Evolutionary conservation across 2,888 invertebrate species (phyloP).

Genomic region (Hydropsyche betteni): DNA sequence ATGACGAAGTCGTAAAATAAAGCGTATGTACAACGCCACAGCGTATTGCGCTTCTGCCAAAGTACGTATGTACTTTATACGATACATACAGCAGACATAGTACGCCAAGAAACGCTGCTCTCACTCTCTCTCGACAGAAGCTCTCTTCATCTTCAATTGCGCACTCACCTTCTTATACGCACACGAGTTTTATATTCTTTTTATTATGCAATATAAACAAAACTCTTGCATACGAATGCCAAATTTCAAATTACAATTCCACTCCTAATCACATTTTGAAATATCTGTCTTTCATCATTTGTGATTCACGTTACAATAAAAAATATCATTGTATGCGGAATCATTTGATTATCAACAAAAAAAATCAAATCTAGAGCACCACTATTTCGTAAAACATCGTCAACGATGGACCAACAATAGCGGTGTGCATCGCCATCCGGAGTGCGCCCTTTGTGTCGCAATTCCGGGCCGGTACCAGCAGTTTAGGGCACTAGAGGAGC

Average conservation of each 20-base stretch:
- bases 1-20: constrained; percentile 49
- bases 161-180: too few relatives aligned
- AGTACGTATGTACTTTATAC: too few relatives aligned
- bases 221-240: too few relatives aligned
- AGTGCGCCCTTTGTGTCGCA: constrained; percentile 43
- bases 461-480: constrained; percentile 34
- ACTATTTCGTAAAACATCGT: constrained; percentile 14
- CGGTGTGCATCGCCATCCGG: constrained; percentile 29
- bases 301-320: too few relatives aligned
- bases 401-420: neutral
- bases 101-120: constrained; percentile 11
- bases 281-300: too few relatives aligned
- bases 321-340: too few relatives aligned
- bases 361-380: constrained; percentile 22
- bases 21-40: constrained; percentile 42
- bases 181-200: too few relatives aligned
- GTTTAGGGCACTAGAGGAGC: constrained; percentile 40
- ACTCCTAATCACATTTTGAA: too few relatives aligned
- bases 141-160: too few relatives aligned
- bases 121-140: neutral
- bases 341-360: too few relatives aligned
- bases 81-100: neutral
- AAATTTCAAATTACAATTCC: too few relatives aligned
- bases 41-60: neutral
- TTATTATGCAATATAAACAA: too few relatives aligned